Evolutionary conservation across 1,140 invertebrate species (phyloP).

Genomic region (Sycophila sp.): DNA sequence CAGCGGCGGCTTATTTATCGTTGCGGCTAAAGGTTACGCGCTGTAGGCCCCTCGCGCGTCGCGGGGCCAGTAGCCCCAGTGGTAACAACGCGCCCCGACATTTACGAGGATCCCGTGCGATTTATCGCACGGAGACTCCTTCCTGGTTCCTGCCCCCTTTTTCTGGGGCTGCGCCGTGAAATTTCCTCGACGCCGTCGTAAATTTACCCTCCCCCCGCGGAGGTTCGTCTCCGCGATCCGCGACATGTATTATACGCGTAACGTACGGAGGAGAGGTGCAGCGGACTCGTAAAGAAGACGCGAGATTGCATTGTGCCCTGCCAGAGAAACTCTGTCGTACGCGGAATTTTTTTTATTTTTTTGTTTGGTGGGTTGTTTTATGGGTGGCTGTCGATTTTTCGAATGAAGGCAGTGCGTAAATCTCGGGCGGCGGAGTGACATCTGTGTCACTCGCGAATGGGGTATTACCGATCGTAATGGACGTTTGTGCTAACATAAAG

Average conservation of each 20-base stretch:
- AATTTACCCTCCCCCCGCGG: too few relatives aligned
- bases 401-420: background rate
- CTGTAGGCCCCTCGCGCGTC: too few relatives aligned
- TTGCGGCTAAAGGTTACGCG: background rate
- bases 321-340: too few relatives aligned
- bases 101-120: conserved; percentile 22
- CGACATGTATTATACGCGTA: background rate
- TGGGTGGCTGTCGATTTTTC: too few relatives aligned
- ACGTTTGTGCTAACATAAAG: background rate
- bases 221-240: too few relatives aligned
- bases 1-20: conserved; percentile 23
- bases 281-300: conserved; percentile 3
- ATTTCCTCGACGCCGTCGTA: too few relatives aligned
- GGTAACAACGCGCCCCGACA: conserved; percentile 13
- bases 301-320: too few relatives aligned
- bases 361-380: too few relatives aligned
- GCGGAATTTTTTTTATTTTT: too few relatives aligned
- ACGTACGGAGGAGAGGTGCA: background rate
- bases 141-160: background rate
- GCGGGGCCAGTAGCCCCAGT: too few relatives aligned
- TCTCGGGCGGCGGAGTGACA: background rate
- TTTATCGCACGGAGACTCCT: conserved; percentile 22
- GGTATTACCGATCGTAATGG: too few relatives aligned
- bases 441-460: background rate
- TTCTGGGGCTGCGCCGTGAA: too few relatives aligned